Conservation (phyloP, 2,113 vertebrate species). For the Notothenia rossii region DNA sequence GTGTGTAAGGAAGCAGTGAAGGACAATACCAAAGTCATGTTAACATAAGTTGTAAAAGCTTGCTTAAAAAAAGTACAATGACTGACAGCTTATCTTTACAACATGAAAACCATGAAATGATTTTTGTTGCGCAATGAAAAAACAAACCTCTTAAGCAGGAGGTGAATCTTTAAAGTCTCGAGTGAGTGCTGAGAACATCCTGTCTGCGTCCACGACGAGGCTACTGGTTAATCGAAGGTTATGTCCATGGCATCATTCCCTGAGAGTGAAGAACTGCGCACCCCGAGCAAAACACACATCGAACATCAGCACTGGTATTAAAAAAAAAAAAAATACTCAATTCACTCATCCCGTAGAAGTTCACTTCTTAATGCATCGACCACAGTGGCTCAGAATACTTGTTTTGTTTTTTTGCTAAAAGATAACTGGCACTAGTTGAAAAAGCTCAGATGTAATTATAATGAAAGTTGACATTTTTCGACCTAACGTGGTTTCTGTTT, state of each 20-base stretch:
- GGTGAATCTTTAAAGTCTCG: conserved; percentile 41
- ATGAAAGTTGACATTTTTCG: conserved; percentile 49
- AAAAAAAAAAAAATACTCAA: background rate
- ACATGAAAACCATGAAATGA: conserved; percentile 20
- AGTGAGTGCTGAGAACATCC: conserved; percentile 38
- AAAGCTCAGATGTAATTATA: conserved; percentile 56
- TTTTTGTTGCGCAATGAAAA: conserved; percentile 12
- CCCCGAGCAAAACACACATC: conserved; percentile 55
- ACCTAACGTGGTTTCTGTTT: conserved; percentile 60
- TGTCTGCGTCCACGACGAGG: conserved; percentile 65
- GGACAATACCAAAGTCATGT: conserved; percentile 33
- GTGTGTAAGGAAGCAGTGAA: conserved; percentile 23
- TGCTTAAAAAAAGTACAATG: conserved; percentile 20
- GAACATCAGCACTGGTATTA: conserved; percentile 50
- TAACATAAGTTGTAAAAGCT: conserved; percentile 4
- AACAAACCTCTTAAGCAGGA: conserved; percentile 37
- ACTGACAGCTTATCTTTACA: conserved; percentile 18
- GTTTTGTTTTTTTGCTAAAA: conserved; percentile 61
- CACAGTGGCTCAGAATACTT: conserved; percentile 77
- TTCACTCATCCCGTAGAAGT: conserved; percentile 43
- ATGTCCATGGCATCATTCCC: conserved; percentile 83
- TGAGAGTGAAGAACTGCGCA: conserved; percentile 81
- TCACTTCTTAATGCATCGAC: conserved; percentile 55
- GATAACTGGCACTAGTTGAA: conserved; percentile 65
- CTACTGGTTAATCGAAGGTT: conserved; percentile 77